Base-by-base conservation (phyloP, 2,113 vertebrate species). In the Manacus vitellinus region DNA sequence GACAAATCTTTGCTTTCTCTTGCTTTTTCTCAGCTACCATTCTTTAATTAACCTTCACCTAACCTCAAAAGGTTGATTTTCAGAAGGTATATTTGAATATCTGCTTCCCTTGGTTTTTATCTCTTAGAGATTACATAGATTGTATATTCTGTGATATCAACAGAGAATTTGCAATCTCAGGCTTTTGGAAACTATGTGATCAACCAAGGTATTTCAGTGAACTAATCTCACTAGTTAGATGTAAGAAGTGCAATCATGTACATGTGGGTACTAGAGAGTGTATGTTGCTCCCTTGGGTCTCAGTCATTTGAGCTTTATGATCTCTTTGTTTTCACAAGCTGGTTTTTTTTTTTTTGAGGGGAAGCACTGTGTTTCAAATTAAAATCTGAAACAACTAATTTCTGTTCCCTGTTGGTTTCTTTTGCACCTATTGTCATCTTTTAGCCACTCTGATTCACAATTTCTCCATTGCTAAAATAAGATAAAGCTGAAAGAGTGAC, bases 261-360 rank as follows among this genome's bases (percentile, higher is more conserved):
- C 0, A 0, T 13, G 7, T 65, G 43, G 41, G 21, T 91, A 52
- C 51, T 27, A 44, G 8, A 41, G 30, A 14, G 16, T 77, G n/a
- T 59, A 1, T 51, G 37, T 61, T 82, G 33, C 33, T 86, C 35
- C 44, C 8, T 8, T 84, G 21, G 6, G 10, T 27, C 31, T 83
- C 47, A 66, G 43, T 46, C 2, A 17, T 62, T 46, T 82, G 41
- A 71, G 77, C 25, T 71, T 74, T 39, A 24, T 37, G 10, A 20
- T 56, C 12, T 67, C 61, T 58, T 58, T 17, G 14, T 55, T 88
- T 86, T 81, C 35, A 63, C 52, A 75, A 72, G n/a, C 3, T 75
- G 41, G 14, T 62, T 72, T 24, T 46, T 31, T 73, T n/a, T 52
- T 54, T 70, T 43, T 84, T 55, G 56, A 94, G 31, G 20, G 10